Evolutionary conservation across 64 coral and sea anemone species (phyloP).

Genomic region (Exaiptasia diaphana): DNA sequence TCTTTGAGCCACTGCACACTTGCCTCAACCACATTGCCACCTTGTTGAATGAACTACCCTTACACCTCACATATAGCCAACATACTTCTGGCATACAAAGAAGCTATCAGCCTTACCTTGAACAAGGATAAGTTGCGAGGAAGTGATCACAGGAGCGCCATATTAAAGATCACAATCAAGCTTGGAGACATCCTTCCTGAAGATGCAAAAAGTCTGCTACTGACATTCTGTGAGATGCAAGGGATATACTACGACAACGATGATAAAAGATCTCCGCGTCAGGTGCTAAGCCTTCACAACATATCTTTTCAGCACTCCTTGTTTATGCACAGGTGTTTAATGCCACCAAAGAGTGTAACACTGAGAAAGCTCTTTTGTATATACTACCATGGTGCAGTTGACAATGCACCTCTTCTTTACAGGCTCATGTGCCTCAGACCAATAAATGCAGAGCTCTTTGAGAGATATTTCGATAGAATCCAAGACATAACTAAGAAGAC

Average conservation of each 20-base stretch:
- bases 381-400: conserved; percentile 9
- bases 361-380: conserved; percentile 15
- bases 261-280: background rate
- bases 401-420: background rate
- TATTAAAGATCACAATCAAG: background rate
- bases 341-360: conserved; percentile 2
- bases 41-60: background rate
- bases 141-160: background rate
- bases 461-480: conserved; percentile 24
- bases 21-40: conserved; percentile 19
- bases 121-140: background rate
- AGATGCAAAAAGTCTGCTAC: background rate
- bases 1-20: conserved; percentile 6
- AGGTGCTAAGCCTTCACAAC: background rate
- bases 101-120: background rate
- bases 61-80: background rate
- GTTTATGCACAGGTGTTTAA: background rate
- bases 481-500: conserved; percentile 29
- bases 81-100: background rate
- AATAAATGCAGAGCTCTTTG: conserved; percentile 24
- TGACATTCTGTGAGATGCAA: conserved; percentile 14
- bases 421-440: background rate
- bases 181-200: background rate
- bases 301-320: background rate
- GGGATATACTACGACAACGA: background rate